Percentiles rank a stretch among this genome's conserved stretches.
Conservation (phyloP, 2,113 vertebrate species). For the Daboia siamensis region DNA sequence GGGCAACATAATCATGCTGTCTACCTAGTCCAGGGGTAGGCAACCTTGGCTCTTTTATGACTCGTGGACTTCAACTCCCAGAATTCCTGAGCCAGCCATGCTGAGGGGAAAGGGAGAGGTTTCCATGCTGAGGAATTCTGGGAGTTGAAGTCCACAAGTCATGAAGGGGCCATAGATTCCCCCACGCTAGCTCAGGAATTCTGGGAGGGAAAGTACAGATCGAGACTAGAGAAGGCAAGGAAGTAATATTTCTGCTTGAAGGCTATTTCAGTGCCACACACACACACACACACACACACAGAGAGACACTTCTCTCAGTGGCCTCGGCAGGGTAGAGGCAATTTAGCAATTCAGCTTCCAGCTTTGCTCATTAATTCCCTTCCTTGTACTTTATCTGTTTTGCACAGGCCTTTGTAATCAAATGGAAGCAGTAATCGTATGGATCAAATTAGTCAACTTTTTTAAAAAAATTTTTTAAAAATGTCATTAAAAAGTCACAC, state of each 20-base stretch:
- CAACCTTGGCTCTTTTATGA: too few species aligned
- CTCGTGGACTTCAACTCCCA: too few species aligned
- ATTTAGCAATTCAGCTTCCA: neutral
- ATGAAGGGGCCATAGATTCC: too few species aligned
- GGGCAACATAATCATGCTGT: too few species aligned
- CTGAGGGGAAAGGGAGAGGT: too few species aligned
- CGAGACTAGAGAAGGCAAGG: neutral
- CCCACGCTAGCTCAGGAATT: too few species aligned
- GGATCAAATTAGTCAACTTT: neutral
- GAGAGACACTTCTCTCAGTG: neutral
- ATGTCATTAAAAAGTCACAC: neutral
- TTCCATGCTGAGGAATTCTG: too few species aligned
- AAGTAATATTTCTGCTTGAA: neutral
- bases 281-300: too few species aligned
- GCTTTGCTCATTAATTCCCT: neutral
- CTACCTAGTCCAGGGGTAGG: too few species aligned
- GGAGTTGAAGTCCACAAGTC: too few species aligned
- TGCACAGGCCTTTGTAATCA: neutral
- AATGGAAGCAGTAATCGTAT: neutral
- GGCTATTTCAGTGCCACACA: neutral
- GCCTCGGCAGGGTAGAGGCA: too few species aligned
- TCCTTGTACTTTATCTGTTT: neutral
- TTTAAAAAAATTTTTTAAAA: neutral
- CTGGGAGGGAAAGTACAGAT: neutral
- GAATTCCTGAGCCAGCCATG: too few species aligned